phyloP scores from a whole-genome alignment of 2,797 vertebrate genomes.

The Mormyrus hasselquistii region DNA sequence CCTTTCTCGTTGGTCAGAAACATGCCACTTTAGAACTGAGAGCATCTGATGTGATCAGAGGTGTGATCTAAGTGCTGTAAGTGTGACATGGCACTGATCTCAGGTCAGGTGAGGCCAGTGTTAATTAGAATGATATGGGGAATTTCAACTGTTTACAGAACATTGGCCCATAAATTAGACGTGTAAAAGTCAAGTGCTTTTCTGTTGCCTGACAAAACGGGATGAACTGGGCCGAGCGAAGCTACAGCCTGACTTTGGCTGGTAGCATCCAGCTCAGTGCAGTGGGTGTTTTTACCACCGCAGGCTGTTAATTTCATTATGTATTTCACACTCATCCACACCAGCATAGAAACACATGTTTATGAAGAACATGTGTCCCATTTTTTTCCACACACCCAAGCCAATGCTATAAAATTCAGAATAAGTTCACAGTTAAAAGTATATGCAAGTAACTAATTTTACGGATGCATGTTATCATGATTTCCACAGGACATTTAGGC shows the following conservation, averaged over 20 bases:
- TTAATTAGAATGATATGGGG: not conserved
- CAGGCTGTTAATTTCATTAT: not conserved
- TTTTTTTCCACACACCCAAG: not conserved
- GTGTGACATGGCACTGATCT: not conserved
- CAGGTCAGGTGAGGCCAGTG: not conserved
- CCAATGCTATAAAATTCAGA: not conserved
- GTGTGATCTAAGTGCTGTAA: not conserved
- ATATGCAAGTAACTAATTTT: not conserved
- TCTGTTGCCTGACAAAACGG: not conserved
- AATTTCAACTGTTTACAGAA: not conserved
- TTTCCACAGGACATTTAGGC: not conserved
- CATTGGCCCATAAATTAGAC: not conserved
- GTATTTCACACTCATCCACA: slow-evolving; percentile 1
- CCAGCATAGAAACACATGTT: not conserved
- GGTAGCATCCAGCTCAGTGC: not conserved
- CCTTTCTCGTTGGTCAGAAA: not conserved
- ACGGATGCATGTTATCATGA: not conserved
- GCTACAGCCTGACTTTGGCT: not conserved
- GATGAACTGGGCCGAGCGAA: not conserved
- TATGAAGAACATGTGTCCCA: not conserved
- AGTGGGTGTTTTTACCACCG: not conserved
- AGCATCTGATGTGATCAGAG: not conserved
- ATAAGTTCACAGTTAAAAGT: slow-evolving; percentile 2
- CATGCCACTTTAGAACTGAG: not conserved
- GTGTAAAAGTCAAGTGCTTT: not conserved